Base-by-base conservation (phyloP, 1,140 invertebrate genomes). In the Cherax destructor region DNA sequence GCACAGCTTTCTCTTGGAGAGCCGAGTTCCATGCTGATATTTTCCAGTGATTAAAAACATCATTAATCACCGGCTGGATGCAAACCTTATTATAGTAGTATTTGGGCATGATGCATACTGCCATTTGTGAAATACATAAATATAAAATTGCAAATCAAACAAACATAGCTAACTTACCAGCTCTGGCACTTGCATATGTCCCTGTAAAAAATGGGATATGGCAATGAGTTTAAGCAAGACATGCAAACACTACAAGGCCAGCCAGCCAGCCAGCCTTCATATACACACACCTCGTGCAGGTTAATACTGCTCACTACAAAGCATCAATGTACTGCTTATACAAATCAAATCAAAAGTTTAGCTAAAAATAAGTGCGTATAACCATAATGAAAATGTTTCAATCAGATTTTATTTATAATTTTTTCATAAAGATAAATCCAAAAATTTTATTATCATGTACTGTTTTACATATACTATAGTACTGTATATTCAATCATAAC, bases 181-280 rank as follows among this genome's bases (percentile, higher is more conserved):
- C 69, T 74, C 69, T 74, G 69, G 69, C 24, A 74, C 69, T 74
- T 24, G 69, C 69, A 74, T 74, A 74, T 74, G 69, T 74, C 69
- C 69, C 69, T 74, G 69, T 30, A 74, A 74, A 74, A 74, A 74
- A 74, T 74, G 69, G 69, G 69, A 74, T 74, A 74, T 24, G n/a
- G n/a, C 69, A 5, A 30, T 74, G 24, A 74, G 69, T 74, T 6
- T 74, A 74, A 74, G 69, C 69, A 24, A 10, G 5, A 74, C 69
- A 74, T 74, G 69, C 69, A 74, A 1, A 74, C 69, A 30, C 16
- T 21, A 74, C 69, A 74, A 74, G 21, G 7, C 21, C 16, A 30
- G 69, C 24, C 7, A 74, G 7, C 21, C 16, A 30, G 69, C 24
- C 7, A 74, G 69, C 69, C 65, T 69, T 74, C 16, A 30, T 6